Conservation (phyloP, 1,140 invertebrate species). For the Mamestra configurata region DNA sequence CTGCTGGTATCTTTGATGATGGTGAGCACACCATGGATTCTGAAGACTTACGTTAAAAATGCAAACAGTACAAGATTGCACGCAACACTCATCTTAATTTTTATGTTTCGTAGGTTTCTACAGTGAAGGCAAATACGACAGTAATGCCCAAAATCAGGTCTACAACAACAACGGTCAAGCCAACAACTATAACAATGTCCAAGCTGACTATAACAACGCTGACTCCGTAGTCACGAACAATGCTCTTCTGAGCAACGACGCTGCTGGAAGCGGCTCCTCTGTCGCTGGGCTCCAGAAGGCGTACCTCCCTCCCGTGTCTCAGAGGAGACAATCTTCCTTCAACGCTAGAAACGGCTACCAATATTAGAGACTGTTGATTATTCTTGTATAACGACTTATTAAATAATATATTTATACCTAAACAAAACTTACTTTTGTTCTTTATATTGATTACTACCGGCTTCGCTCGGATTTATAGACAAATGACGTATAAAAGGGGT, state of each 20-base stretch:
- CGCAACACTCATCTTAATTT: neutral
- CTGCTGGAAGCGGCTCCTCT: neutral
- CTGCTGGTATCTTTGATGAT: conserved; percentile 82
- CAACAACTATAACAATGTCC: conserved; percentile 14
- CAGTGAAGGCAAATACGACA: conserved; percentile 72
- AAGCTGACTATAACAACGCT: neutral
- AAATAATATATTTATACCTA: conserved; percentile 16
- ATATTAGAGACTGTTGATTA: conserved; percentile 18
- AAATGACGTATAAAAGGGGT: no score
- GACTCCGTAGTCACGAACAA: conserved; percentile 7
- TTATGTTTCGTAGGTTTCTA: conserved; percentile 73
- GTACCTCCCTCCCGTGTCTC: conserved; percentile 26
- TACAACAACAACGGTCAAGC: conserved; percentile 30
- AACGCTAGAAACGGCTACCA: conserved; percentile 43
- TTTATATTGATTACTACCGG: neutral
- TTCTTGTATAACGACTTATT: conserved; percentile 1
- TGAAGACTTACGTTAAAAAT: no score
- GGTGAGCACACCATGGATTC: conserved; percentile 61
- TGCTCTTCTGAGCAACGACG: conserved; percentile 1
- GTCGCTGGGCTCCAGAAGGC: conserved; percentile 36
- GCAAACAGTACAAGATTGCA: no score
- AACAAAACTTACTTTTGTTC: neutral
- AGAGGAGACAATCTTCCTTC: neutral
- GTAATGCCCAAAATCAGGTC: conserved; percentile 30
- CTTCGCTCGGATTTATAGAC: no score